These are phyloP conservation scores for Microctenopoma lineatum DNA, from an alignment of 2,797 vertebrate species.

Conservation along the genomic window DNA sequence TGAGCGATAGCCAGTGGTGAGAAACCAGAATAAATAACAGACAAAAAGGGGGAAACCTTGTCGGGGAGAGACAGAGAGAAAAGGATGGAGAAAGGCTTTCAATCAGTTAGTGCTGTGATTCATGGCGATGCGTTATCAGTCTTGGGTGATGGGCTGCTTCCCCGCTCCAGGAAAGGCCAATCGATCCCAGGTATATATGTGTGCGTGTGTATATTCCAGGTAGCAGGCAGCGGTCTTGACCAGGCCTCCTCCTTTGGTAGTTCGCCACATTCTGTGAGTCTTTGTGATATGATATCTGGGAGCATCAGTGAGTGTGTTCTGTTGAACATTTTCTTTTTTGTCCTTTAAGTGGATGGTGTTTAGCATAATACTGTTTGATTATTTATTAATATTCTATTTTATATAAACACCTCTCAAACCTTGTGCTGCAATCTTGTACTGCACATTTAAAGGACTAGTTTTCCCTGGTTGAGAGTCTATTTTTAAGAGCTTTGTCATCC, in stretches of 20 bases:
- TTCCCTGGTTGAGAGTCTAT: constrained; percentile 40
- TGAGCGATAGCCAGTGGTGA: constrained; percentile 23
- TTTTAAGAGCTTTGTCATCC: constrained; percentile 59
- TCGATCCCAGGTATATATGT: constrained; percentile 59
- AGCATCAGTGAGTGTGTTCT: neutral
- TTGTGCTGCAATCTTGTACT: constrained; percentile 11
- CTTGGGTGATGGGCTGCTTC: constrained; percentile 57
- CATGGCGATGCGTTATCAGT: constrained; percentile 63
- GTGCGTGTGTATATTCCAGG: constrained; percentile 33
- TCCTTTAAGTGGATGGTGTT: neutral
- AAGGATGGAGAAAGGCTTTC: constrained; percentile 45
- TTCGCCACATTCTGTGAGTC: constrained; percentile 37
- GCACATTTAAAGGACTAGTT: constrained; percentile 48
- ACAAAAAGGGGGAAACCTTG: constrained; percentile 31
- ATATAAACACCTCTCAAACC: constrained; percentile 5
- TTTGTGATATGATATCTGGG: constrained; percentile 11
- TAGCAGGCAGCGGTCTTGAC: constrained; percentile 31
- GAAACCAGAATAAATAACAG: constrained; percentile 46
- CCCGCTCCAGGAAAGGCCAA: constrained; percentile 68
- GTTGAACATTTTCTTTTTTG: neutral
- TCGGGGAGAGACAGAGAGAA: constrained; percentile 21
- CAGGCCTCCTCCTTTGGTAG: constrained; percentile 23
- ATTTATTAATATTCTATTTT: neutral
- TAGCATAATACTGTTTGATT: neutral
- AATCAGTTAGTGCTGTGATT: constrained; percentile 52